Percentiles rank a stretch among this genome's conserved stretches.
phyloP scores from a whole-genome alignment of 2,113 vertebrate genomes.

The Paratilapia polleni region DNA sequence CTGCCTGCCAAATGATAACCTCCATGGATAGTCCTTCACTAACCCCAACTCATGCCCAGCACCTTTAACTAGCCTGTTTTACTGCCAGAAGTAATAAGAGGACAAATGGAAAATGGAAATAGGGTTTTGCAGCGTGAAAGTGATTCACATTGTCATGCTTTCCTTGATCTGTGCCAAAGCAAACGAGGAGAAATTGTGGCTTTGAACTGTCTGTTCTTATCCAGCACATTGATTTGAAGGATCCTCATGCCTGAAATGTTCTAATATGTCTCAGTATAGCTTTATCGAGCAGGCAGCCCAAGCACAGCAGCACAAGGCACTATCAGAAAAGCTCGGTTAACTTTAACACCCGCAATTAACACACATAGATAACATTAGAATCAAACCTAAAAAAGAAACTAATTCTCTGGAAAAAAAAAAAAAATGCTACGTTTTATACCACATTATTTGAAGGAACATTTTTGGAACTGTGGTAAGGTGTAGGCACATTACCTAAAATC shows the following conservation, averaged over 20 bases:
- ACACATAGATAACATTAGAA: conserved; percentile 4
- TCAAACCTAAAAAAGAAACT: not conserved
- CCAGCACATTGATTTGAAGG: conserved; percentile 50
- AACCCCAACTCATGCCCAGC: conserved; percentile 15
- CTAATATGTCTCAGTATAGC: conserved; percentile 27
- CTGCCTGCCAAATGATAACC: conserved; percentile 43
- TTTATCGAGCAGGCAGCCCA: not conserved
- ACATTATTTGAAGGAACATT: not conserved
- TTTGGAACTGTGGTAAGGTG: not conserved
- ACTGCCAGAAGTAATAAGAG: conserved; percentile 53
- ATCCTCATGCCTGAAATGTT: conserved; percentile 31
- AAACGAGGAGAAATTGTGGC: conserved; percentile 52
- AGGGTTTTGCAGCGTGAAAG: conserved; percentile 43
- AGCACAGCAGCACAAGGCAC: not conserved
- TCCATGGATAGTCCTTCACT: conserved; percentile 9
- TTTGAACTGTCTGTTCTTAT: conserved; percentile 66
- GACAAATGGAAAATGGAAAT: conserved; percentile 63
- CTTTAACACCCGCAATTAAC: conserved; percentile 21
- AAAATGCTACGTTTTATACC: not conserved
- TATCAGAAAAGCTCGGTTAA: conserved; percentile 30
- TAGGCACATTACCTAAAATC: not conserved
- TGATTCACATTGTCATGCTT: conserved; percentile 59
- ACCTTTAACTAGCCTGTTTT: conserved; percentile 58
- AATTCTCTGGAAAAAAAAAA: not conserved
- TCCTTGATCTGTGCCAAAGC: conserved; percentile 61